Evolutionary conservation across 2,113 vertebrate genomes (phyloP).

Genomic region (Telmatochromis sp.): DNA sequence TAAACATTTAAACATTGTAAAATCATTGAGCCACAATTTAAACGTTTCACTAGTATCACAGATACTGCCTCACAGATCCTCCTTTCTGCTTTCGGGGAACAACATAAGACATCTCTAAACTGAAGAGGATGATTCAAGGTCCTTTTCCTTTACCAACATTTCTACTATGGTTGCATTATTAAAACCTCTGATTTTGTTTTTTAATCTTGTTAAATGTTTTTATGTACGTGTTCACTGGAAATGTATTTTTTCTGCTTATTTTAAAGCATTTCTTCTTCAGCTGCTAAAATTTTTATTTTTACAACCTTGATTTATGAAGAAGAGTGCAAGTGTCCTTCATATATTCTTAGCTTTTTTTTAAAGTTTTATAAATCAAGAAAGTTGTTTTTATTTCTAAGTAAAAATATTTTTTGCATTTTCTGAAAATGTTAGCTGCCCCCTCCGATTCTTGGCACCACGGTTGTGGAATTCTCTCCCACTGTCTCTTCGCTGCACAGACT

Average conservation of each 20-base stretch:
- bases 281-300: accelerated
- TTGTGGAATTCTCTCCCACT: too few species aligned
- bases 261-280: neutral
- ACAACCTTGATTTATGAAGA: neutral
- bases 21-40: neutral
- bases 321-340: accelerated
- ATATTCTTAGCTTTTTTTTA: neutral
- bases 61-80: neutral
- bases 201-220: accelerated
- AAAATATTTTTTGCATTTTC: neutral
- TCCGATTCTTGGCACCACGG: accelerated
- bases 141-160: accelerated
- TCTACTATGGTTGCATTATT: neutral
- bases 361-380: neutral
- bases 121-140: neutral
- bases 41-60: neutral
- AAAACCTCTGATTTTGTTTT: neutral
- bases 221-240: accelerated
- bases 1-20: neutral
- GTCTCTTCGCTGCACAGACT: accelerated
- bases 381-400: neutral
- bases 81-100: accelerated
- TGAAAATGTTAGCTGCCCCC: accelerated
- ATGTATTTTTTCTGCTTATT: accelerated
- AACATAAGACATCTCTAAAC: neutral